Evolutionary conservation across 2,888 invertebrate genomes (phyloP), one percentile per base, ranked within the genome.

Genomic region (Flexamia atlantica): DNA sequence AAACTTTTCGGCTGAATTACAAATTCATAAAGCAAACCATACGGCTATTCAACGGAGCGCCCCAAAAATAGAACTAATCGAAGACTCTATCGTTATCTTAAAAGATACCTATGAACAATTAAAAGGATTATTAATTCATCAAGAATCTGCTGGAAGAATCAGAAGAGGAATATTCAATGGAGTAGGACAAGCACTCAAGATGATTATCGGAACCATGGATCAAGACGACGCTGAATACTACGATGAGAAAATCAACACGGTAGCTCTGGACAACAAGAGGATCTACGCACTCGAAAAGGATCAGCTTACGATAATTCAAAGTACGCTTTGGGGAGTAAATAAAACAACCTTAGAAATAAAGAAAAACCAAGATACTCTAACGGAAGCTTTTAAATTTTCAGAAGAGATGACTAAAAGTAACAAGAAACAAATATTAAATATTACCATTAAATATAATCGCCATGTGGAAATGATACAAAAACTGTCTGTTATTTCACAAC

Each of bases 231-330:
- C 25, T 1, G n/a, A 28, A 32, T 70, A 70, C 17, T 70, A 70
- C 17, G 70, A 70, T 28, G 70, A 70, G n/a, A 70, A 70, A 30
- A 70, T 70, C 10, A 70, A 70, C n/a, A 70, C 70, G 3, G 32
- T 70, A 28, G 70, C 70, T 32, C n/a, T 70, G 32, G 70, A 70
- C 70, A 70, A 70, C 36, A 46, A 46, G 12, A 4, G 46, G 2
- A 12, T 46, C 2, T 28, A 60, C 5, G 5, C 3, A 3, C 14
- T 60, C 3, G 60, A 60, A n/a, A 60, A 60, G 20, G 60, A 60
- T 14, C 60, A 60, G 14, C 60, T 60, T 12, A 60, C 60, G 9
- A 60, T 60, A 23, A 60, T 60, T 10, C 60, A 60, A 60, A 60
- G 60, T 28, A 60, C 60, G 10, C 28, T 60, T 28, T 46, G 46